phyloP scores from a whole-genome alignment of 2,113 vertebrate genomes.

The Todiramphus saurophagus region DNA sequence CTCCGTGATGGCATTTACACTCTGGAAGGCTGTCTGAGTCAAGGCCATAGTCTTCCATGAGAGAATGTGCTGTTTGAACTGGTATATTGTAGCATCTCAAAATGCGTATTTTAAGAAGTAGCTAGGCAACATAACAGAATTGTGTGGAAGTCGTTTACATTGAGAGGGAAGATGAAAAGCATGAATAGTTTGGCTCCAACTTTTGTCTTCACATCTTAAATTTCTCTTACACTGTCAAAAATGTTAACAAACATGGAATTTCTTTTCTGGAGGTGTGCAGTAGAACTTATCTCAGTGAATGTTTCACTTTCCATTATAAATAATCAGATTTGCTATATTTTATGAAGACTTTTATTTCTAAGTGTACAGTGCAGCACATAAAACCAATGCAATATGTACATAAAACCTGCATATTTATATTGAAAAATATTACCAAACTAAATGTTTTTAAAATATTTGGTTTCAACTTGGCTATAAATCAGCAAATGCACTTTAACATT shows the following conservation, averaged over 20 bases:
- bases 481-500: neutral
- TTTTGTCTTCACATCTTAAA: neutral
- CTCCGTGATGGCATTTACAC: too few species aligned
- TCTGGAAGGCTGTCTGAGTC: neutral
- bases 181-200: neutral
- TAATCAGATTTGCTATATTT: neutral
- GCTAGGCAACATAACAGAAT: neutral
- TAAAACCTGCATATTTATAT: neutral
- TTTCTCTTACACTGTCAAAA: neutral
- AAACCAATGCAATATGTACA: neutral
- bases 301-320: neutral
- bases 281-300: neutral
- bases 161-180: neutral
- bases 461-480: neutral
- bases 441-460: neutral
- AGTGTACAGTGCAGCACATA: neutral
- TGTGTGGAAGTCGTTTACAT: neutral
- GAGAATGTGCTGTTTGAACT: neutral
- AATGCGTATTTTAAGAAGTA: neutral
- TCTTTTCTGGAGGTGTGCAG: neutral
- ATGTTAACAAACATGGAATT: neutral
- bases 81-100: neutral
- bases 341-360: neutral
- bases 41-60: neutral
- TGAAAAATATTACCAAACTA: neutral